Evolutionary conservation across 2,888 invertebrate genomes (phyloP), one percentile per base, ranked within the genome.

Genomic region (Phyllotreta cruciferae): DNA sequence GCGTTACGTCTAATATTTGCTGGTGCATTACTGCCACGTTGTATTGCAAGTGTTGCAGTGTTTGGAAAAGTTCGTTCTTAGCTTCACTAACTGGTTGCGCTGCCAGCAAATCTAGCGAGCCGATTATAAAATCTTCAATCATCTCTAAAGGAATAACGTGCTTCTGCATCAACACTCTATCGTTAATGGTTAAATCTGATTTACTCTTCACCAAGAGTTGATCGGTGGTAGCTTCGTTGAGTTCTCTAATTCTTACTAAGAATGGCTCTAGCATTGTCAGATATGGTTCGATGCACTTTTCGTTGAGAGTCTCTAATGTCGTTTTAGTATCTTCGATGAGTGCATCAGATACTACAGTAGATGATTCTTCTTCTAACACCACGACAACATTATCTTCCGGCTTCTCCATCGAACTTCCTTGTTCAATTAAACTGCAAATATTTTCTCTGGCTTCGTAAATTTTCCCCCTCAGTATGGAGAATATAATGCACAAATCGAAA

Each of bases 81-180:
- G 62, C 44, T 37, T 67, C 60, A 45, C 36, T 37, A 10, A 38
- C 53, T 3, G 72, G 69, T 56, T 71, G 70, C 5, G 64, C 41
- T 38, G 61, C 65, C 8, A 77, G 56, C 36, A 70, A 66, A 61
- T 82, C 79, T 54, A 85, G 79, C n/a, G 83, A 82, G 66, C 85
- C 81, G 54, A 85, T 82, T 79, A 86, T 84, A 60, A 84, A 82
- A 56, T 84, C 83, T 69, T 85, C 84, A 67, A 82, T 83, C 6
- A 82, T 79, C 70, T 84, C 85, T 39, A 86, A 78, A 39, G 84
- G 83, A 75, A 84, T 82, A 34, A 85, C 77, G 38, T 84, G 83
- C 64, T 80, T 80, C 9, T 84, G 73, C 60, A 86, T 80, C 58
- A 71, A 77, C 42, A 83, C 81, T 69, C 79, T 78, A 6, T 79